Evolutionary conservation across 35 echinoderm and acorn worm species (phyloP), one percentile per base, ranked within the genome.

Genomic region (Apostichopus japonicus): DNA sequence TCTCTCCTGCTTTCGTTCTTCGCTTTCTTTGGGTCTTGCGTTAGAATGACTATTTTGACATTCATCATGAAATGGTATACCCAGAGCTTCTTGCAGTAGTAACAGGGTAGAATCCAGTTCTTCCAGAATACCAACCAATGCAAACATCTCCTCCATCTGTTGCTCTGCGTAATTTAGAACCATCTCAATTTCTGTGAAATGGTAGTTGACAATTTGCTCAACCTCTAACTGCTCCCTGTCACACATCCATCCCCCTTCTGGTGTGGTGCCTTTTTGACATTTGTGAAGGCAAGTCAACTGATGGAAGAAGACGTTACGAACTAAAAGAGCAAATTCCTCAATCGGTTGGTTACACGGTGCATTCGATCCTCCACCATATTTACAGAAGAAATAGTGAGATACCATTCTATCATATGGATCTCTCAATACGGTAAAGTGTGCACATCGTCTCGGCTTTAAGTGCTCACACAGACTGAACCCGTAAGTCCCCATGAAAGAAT

Each of bases 361-460:
- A 63, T 86, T 86, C 5, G 83, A 86, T 23, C 13, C 54, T 63
- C 83, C 83, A 17, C 83, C 83, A 24, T 86, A 86, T 24, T 86
- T 86, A 58, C 56, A 86, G 83, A 86, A 86, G 17, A 86, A 86
- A 16, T 86, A 86, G 54, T 86, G 83, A 14, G 83, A 86, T 56
- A 86, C 24, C 83, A 86, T 57, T 23, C 83, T 56, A 24, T 86
- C 83, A 17, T 21, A 86, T 44, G 83, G 83, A 16, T 86, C 83
- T 17, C 83, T 53, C 7, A 86, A 63, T 5, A 86, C 54, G 27
- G 83, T 86, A 24, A 86, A 86, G 54, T 86, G 59, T 14, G 83
- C 83, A 56, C 83, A 86, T 5, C 54, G n/a, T 63, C 57, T 63
- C 8, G 83, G 54, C 6, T 1, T 54, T 16, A 86, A 6, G 15